A percentile compares a stretch with the other conserved stretches of the same genome.
These are phyloP conservation scores for Apodemia mormo DNA, from an alignment of 2,888 invertebrate species.

Conservation along the genomic window DNA sequence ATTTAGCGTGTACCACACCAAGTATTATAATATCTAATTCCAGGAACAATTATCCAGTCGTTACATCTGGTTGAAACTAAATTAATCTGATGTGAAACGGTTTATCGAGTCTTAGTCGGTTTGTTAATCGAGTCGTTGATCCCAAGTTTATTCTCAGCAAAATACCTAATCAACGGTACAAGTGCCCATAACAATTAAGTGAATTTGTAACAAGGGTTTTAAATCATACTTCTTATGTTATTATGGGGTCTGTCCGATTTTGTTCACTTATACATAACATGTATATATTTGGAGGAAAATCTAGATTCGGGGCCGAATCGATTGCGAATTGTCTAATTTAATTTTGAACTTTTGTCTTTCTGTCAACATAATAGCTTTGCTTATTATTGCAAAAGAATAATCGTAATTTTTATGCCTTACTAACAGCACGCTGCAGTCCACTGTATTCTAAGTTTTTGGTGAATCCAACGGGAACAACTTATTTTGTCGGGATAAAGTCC, in stretches of 20 bases:
- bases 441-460: no score
- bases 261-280: no score
- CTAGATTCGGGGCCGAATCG: no score
- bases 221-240: not conserved
- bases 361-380: no score
- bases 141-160: slow-evolving; percentile 35
- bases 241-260: not conserved
- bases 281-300: no score
- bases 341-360: no score
- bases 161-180: slow-evolving; percentile 21
- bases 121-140: slow-evolving; percentile 48
- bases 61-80: slow-evolving; percentile 51
- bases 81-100: slow-evolving; percentile 47
- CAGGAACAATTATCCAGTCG: slow-evolving; percentile 56
- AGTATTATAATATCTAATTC: slow-evolving; percentile 54
- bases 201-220: not conserved
- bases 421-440: no score
- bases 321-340: no score
- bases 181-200: slow-evolving; percentile 22
- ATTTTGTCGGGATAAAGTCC: no score
- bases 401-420: no score
- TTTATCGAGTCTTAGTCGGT: slow-evolving; percentile 53
- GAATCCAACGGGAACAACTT: no score
- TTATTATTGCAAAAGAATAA: no score
- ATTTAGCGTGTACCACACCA: slow-evolving; percentile 33